These are phyloP conservation scores for Hoplostethus mediterraneus DNA, from an alignment of 2,797 vertebrate genomes.

Conservation along the genomic window DNA sequence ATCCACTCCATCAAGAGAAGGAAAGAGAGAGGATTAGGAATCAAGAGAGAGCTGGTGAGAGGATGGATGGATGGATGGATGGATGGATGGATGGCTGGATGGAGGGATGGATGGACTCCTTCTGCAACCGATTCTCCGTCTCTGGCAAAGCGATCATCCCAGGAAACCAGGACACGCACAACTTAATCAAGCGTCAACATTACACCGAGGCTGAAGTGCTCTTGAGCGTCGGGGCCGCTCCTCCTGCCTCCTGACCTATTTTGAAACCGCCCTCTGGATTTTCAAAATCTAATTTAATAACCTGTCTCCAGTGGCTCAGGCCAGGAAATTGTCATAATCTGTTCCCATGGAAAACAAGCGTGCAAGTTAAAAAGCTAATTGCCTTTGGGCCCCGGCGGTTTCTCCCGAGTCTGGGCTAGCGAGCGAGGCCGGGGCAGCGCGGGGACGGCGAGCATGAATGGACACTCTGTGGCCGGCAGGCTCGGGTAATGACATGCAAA, in stretches of 20 bases:
- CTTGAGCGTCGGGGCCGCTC: constrained; percentile 18
- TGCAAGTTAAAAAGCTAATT: constrained; percentile 63
- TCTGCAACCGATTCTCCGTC: not conserved
- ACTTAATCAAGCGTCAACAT: constrained; percentile 28
- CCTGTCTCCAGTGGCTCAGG: constrained; percentile 46
- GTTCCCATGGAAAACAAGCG: constrained; percentile 52
- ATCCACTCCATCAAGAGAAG: constrained; percentile 35
- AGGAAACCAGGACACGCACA: constrained; percentile 10
- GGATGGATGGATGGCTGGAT: not conserved
- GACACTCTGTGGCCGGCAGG: constrained; percentile 73
- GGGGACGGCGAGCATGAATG: constrained; percentile 75
- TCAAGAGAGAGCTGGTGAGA: constrained; percentile 13
- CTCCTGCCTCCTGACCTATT: constrained; percentile 15
- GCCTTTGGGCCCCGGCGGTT: constrained; percentile 58
- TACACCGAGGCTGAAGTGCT: constrained; percentile 21
- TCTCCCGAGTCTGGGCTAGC: constrained; percentile 27
- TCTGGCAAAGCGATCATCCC: constrained; percentile 39
- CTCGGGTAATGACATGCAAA: constrained; percentile 83
- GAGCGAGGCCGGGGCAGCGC: constrained; percentile 51
- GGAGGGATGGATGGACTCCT: constrained; percentile 9
- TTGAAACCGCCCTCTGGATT: not conserved
- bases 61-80: not conserved
- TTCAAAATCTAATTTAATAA: constrained; percentile 33
- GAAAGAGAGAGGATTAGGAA: not conserved
- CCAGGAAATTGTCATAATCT: constrained; percentile 50